Percentiles rank a stretch among this genome's conserved stretches.
These are phyloP conservation scores for Poeciliopsis turneri DNA, from an alignment of 2,797 vertebrate species.

Conservation along the genomic window DNA sequence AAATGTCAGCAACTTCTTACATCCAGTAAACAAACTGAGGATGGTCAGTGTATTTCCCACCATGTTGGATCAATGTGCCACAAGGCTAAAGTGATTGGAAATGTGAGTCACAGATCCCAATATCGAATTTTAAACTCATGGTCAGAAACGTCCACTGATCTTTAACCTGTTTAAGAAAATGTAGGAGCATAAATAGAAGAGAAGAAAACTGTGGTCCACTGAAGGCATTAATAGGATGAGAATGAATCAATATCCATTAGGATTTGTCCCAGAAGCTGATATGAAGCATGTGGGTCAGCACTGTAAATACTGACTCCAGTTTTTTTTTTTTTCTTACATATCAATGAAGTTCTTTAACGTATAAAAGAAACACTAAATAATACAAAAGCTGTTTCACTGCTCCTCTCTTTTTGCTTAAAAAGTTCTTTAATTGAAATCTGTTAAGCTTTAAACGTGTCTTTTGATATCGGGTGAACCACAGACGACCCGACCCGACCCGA, in stretches of 20 bases:
- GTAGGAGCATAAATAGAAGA: neutral
- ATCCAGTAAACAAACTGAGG: neutral
- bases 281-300: conserved; percentile 1
- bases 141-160: neutral
- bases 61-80: neutral
- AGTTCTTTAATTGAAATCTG: neutral
- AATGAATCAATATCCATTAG: conserved; percentile 10
- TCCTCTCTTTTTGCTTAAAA: neutral
- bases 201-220: neutral
- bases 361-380: neutral
- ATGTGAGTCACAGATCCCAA: neutral
- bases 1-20: neutral
- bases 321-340: neutral
- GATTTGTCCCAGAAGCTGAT: neutral
- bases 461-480: neutral
- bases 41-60: neutral
- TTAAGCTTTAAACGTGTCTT: neutral
- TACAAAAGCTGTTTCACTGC: neutral
- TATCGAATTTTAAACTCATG: neutral
- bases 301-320: neutral
- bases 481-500: neutral
- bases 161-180: neutral
- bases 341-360: neutral
- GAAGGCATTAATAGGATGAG: conserved; percentile 2
- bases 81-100: neutral